Evolutionary conservation across 2,797 vertebrate genomes (phyloP).

Genomic region (Acanthurus lineatus): DNA sequence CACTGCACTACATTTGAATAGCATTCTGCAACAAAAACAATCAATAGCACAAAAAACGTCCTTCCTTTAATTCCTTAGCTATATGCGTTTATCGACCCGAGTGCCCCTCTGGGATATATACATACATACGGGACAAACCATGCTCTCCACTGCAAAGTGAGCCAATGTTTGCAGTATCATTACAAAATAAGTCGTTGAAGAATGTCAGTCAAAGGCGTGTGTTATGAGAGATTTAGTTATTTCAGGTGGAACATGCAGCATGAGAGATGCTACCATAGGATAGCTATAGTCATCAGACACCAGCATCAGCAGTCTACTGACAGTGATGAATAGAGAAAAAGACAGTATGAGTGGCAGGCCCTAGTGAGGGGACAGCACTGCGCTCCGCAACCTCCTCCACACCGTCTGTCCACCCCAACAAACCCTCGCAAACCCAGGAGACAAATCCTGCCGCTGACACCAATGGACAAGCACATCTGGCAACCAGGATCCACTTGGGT

Average conservation of each 20-base stretch:
- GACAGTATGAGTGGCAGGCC: constrained; percentile 82
- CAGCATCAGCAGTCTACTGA: constrained; percentile 75
- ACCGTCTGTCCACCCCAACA: constrained; percentile 71
- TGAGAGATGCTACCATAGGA: constrained; percentile 67
- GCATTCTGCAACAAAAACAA: constrained; percentile 60
- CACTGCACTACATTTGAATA: constrained; percentile 64
- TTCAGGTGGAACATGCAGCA: constrained; percentile 63
- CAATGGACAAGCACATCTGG: constrained; percentile 78
- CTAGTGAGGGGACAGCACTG: constrained; percentile 64
- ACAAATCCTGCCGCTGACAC: constrained; percentile 71
- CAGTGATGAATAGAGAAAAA: constrained; percentile 81
- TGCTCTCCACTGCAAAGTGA: constrained; percentile 32
- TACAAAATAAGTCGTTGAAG: constrained; percentile 57
- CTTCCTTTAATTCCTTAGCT: constrained; percentile 71
- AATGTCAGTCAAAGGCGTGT: constrained; percentile 52
- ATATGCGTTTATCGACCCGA: constrained; percentile 68
- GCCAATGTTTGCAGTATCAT: constrained; percentile 46
- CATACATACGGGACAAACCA: constrained; percentile 17
- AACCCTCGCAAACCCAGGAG: constrained; percentile 62
- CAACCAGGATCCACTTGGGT: constrained; percentile 64
- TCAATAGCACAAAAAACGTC: constrained; percentile 67
- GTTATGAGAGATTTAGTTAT: constrained; percentile 54
- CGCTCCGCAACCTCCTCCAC: constrained; percentile 62
- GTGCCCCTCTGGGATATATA: constrained; percentile 42
- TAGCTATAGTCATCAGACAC: constrained; percentile 62